Evolutionary conservation across 2,113 vertebrate species (phyloP).

Genomic region (Bos javanicus): DNA sequence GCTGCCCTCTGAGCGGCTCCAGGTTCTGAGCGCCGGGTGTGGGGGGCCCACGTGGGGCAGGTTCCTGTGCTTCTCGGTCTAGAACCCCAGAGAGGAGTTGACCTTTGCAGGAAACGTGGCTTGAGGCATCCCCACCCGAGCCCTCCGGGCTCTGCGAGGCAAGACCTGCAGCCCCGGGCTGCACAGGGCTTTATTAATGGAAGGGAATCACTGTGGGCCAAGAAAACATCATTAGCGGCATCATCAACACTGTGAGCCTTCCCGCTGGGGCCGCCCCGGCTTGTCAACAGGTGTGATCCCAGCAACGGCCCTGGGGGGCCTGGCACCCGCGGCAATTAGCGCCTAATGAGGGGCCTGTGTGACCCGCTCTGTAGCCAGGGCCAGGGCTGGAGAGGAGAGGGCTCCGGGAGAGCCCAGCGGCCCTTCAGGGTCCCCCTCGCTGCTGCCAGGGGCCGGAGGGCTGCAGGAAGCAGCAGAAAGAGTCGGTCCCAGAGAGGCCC

Average conservation of each 20-base stretch:
- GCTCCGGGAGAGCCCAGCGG: background rate
- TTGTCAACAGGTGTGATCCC: constrained; percentile 68
- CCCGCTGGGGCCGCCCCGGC: background rate
- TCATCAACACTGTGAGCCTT: background rate
- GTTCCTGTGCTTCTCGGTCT: background rate
- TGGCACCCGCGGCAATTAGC: fast-evolving
- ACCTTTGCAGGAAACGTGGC: background rate
- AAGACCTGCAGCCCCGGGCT: background rate
- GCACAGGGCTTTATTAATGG: background rate
- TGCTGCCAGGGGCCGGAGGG: fast-evolving
- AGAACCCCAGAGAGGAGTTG: background rate
- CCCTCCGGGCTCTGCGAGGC: fast-evolving
- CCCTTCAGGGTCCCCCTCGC: background rate
- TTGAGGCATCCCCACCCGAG: background rate
- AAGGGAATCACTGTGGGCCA: background rate
- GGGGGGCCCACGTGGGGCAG: fast-evolving
- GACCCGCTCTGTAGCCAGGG: background rate
- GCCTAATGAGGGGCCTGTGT: constrained; percentile 46
- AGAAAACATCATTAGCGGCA: background rate
- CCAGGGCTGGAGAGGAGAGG: background rate
- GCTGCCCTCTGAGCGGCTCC: background rate
- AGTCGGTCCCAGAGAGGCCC: background rate
- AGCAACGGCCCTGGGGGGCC: background rate
- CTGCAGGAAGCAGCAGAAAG: background rate
- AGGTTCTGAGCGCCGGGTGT: background rate